Conservation (phyloP, 2,888 invertebrate genomes). For the Phaedon cochleariae region DNA sequence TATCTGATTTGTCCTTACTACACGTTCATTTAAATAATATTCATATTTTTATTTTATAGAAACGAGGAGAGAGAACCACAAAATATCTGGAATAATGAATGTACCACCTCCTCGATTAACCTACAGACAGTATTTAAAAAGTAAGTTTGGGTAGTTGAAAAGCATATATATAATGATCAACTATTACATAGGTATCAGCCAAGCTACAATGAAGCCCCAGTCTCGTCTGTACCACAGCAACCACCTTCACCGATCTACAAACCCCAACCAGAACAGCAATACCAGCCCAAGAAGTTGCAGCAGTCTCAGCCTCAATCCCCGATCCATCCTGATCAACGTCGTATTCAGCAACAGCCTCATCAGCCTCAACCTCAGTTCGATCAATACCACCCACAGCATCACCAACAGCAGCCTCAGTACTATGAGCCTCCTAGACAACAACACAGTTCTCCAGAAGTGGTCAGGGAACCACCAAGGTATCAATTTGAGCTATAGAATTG, state of each 20-base stretch:
- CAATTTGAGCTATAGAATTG: conserved; percentile 46
- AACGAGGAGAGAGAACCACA: no score
- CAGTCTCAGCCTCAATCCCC: conserved; percentile 5
- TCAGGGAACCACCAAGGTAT: conserved; percentile 48
- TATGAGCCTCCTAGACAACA: conserved; percentile 28
- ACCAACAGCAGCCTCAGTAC: conserved; percentile 27
- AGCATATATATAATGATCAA: no score
- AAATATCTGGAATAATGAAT: no score
- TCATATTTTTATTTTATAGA: no score
- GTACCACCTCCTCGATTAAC: no score
- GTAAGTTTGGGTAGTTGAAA: no score
- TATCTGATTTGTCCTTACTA: no score
- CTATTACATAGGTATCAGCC: conserved; percentile 65
- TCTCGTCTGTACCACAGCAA: conserved; percentile 46
- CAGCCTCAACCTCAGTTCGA: conserved; percentile 23
- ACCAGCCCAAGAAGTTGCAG: not conserved
- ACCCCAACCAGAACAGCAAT: conserved; percentile 27
- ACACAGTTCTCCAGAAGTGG: conserved; percentile 28
- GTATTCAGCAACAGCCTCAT: conserved; percentile 46
- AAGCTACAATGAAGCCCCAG: conserved; percentile 34
- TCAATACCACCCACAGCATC: conserved; percentile 33
- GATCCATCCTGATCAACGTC: conserved; percentile 9
- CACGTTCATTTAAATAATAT: no score
- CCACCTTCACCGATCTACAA: conserved; percentile 27
- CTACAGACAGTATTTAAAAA: no score